Conservation (phyloP, 2,888 invertebrate species). For the Cataglyphis cursor region DNA sequence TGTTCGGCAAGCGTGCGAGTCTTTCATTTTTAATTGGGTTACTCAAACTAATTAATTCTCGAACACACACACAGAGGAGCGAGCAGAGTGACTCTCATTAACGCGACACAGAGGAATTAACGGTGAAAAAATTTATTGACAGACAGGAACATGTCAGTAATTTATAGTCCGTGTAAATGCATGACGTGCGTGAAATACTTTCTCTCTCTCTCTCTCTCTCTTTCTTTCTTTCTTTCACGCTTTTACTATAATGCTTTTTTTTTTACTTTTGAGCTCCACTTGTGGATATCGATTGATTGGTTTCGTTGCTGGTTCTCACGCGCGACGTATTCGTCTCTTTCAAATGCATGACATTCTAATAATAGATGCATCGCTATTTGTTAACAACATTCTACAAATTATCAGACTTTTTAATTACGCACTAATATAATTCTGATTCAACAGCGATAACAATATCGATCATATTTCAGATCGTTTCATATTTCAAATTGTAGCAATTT, state of each 20-base stretch:
- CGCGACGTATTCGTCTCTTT: slow-evolving; percentile 3
- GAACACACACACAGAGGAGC: slow-evolving; percentile 5
- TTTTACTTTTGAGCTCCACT: slow-evolving; percentile 54
- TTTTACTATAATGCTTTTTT: slow-evolving; percentile 19
- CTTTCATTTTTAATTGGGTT: slow-evolving; percentile 76
- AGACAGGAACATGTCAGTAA: slow-evolving; percentile 59
- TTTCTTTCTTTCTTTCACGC: not conserved
- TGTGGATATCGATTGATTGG: slow-evolving; percentile 70
- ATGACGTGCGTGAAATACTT: slow-evolving; percentile 58
- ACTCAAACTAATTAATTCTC: slow-evolving; percentile 76
- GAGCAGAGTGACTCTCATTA: slow-evolving; percentile 59
- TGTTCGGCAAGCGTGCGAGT: slow-evolving; percentile 42
- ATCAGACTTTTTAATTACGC: slow-evolving; percentile 13
- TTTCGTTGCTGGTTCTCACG: slow-evolving; percentile 73
- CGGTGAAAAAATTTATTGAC: slow-evolving; percentile 57
- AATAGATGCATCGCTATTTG: slow-evolving; percentile 7
- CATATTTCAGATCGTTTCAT: too few species aligned
- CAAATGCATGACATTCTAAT: slow-evolving; percentile 13
- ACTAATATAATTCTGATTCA: not conserved
- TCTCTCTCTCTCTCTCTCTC: slow-evolving; percentile 23
- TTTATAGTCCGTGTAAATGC: slow-evolving; percentile 66
- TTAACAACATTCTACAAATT: slow-evolving; percentile 6
- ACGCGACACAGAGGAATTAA: slow-evolving; percentile 66
- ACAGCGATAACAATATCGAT: not conserved
- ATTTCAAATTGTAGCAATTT: not conserved